Base-by-base conservation (phyloP, 2,888 invertebrate genomes). In the Heliconius sara region DNA sequence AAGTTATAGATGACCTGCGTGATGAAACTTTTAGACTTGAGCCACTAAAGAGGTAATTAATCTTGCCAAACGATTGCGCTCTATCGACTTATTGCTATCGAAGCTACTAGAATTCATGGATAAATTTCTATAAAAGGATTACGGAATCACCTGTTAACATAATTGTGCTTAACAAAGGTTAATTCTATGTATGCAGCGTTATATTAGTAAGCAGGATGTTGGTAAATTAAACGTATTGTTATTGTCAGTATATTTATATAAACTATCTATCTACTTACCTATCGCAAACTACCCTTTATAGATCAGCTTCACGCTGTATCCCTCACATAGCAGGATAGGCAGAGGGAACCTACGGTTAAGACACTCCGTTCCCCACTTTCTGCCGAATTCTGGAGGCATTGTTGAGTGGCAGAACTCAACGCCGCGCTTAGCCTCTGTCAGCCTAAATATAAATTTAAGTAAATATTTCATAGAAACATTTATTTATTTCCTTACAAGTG, bases 111-210 rank as follows among this genome's bases (percentile, higher is more conserved):
- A 70, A 13, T 43, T 47, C 27, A 43, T 27, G 22, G 27, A 27
- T 27, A 27, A 27, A 27, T 13, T n/a, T 16, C 73, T 60, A 60
- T 73, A 73, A 73, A 60, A n/a, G 34, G 34, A 30, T 60, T 73
- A 34, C 73, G 60, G 60, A 73, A 60, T 73, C 57, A 73, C 57
- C 22, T 57, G n/a, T n/a, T 34, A 73, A 57, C n/a, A 73, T 60
- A 6, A 73, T 34, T 34, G 7, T 57, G 13, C 73, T 73, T 73
- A 34, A 30, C 34, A 60, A 73, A 73, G 73, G 60, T 73, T 73
- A 73, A 73, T 73, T 22, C 34, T 52, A 73, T 72, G 27, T 52
- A 72, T 73, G 19, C 12, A 30, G 3, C 57, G 30, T 73, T 10
- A 57, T 30, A n/a, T 52, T 52, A 52, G 52, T 52, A 52, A 52